Percentiles rank a stretch among this genome's conserved stretches.
phyloP scores from a whole-genome alignment of 2,113 vertebrate genomes.

The Rhombomys opimus region DNA sequence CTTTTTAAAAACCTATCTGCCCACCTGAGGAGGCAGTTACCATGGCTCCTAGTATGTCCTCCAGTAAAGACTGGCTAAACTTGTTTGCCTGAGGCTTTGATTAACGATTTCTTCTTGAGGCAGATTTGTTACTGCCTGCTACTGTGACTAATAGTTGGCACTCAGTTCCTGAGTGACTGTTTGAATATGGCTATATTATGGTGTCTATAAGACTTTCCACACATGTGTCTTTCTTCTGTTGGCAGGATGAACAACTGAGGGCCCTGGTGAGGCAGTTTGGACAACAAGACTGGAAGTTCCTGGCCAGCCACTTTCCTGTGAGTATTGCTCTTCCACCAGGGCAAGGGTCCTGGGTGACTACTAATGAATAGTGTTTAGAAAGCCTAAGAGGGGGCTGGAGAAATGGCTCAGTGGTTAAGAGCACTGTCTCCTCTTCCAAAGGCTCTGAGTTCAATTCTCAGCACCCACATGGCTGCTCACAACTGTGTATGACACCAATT shows the following conservation, averaged over 20 bases:
- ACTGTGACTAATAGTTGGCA: background rate
- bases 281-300: slow-evolving; percentile 94
- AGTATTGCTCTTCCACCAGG: slow-evolving; percentile 81
- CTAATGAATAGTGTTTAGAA: background rate
- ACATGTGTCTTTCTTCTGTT: slow-evolving; percentile 59
- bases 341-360: background rate
- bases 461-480: no score
- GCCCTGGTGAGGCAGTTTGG: slow-evolving; percentile 92
- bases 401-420: no score
- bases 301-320: slow-evolving; percentile 93
- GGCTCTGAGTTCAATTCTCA: background rate
- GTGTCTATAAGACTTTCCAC: background rate
- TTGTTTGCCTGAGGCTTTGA: background rate
- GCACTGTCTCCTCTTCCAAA: no score
- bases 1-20: no score
- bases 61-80: background rate
- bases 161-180: background rate
- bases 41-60: fast-evolving
- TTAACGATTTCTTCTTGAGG: background rate
- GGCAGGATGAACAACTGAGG: slow-evolving; percentile 95
- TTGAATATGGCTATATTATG: slow-evolving; percentile 50
- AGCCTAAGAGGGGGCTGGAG: background rate
- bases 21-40: background rate
- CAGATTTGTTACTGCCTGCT: background rate
- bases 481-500: no score